Base-by-base conservation (phyloP, 2,113 vertebrate genomes). In the Neogobius melanostomus region DNA sequence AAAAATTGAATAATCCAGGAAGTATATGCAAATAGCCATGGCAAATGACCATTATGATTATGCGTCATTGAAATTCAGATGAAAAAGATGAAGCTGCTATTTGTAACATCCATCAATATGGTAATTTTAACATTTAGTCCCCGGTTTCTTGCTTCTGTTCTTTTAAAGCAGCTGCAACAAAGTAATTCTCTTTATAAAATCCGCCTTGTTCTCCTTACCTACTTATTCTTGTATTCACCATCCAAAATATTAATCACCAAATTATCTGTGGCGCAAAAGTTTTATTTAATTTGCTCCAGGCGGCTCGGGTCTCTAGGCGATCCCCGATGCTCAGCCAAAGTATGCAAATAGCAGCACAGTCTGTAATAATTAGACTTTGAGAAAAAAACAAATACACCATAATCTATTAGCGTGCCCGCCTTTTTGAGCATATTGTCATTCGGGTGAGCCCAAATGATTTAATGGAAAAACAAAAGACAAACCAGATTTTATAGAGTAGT, bases 51-150 rank as follows among this genome's bases (percentile, higher is more conserved):
- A 79, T 85, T 87, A 84, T 88, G 81, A 90, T 88, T 90, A 89
- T 90, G 85, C 81, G 61, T 85, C 83, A 88, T 85, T 87, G 85
- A 89, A 90, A 90, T 87, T 88, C 87, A 78, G 83, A 85, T 88
- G 75, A 88, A 86, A 88, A 87, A 86, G 81, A 90, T 86, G 87
- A 87, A 88, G 82, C 74, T 77, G 84, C 76, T 88, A 87, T 89
- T 90, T 88, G 85, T 90, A 91, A 90, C 89, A 91, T 89, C 88
- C 85, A 90, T 91, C 94, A 94, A 95, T 94, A 96, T 94, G 93
- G 74, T 95, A 95, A 95, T 96, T 95, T 96, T 95, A 95, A 94
- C 93, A 94, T 95, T 95, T 96, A 89, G 82, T 86, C 91, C 90
- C 75, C 73, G 71, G 85, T 88, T 90, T 75, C 85, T 92, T 88